Conservation (phyloP, 1,140 invertebrate species). For the Ditylenchus dipsaci region DNA sequence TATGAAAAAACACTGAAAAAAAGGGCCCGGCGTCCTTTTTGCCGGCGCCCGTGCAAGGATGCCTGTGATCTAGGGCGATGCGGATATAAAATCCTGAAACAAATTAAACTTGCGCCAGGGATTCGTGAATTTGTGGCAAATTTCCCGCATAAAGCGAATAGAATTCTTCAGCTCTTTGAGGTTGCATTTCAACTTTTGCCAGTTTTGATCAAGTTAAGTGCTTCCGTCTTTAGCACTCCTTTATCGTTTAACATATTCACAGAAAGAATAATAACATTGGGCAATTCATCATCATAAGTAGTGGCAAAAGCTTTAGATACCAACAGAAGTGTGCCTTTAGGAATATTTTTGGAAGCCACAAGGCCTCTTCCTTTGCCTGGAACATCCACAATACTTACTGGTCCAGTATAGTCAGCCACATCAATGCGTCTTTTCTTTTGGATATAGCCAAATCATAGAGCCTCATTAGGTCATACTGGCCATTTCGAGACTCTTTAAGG, state of each 20-base stretch:
- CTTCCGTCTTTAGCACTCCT: neutral
- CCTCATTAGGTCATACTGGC: neutral
- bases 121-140: neutral
- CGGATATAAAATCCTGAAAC: too few relatives aligned
- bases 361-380: conserved; percentile 7
- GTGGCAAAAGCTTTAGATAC: conserved; percentile 5
- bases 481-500: neutral
- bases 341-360: neutral
- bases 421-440: neutral
- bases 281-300: neutral
- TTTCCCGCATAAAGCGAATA: conserved; percentile 6
- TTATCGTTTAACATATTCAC: neutral
- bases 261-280: neutral
- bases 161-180: neutral
- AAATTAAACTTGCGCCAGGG: neutral
- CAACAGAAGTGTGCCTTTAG: conserved; percentile 7
- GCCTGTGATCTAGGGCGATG: too few relatives aligned
- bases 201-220: neutral
- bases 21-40: too few relatives aligned
- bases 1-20: too few relatives aligned
- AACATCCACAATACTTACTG: neutral
- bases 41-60: too few relatives aligned
- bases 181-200: neutral
- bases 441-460: neutral
- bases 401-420: conserved; percentile 4